These are phyloP conservation scores for Mormyrops attenuatus DNA, from an alignment of 2,797 vertebrate genomes.

Conservation along the genomic window DNA sequence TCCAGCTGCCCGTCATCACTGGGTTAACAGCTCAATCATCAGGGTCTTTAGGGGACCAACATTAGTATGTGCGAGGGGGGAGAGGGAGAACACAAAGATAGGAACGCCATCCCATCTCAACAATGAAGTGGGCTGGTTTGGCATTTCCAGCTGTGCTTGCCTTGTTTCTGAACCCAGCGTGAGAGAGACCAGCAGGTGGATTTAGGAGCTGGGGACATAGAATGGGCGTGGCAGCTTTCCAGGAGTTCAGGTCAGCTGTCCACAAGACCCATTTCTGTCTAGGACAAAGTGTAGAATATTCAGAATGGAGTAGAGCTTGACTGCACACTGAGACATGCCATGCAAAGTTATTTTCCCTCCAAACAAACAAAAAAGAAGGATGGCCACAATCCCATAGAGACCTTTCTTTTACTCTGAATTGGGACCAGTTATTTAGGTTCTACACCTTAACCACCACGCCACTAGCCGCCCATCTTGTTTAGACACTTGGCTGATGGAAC, in stretches of 20 bases:
- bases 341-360: neutral
- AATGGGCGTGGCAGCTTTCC: neutral
- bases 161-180: neutral
- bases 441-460: neutral
- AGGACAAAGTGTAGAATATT: neutral
- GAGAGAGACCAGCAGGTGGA: neutral
- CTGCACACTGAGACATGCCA: neutral
- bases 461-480: neutral
- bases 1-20: neutral
- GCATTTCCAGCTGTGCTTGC: neutral
- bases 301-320: neutral
- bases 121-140: neutral
- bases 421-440: neutral
- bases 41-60: neutral
- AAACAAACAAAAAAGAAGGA: neutral
- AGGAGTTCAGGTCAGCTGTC: neutral
- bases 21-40: slow-evolving; percentile 12
- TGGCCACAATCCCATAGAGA: neutral
- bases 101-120: neutral
- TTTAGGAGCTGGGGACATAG: neutral
- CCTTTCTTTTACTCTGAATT: neutral
- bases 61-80: neutral
- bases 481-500: neutral
- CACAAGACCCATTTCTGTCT: neutral
- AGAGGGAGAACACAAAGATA: neutral